Percentiles rank a stretch among this genome's conserved stretches.
These are phyloP conservation scores for Nannobrachium achirus DNA, from an alignment of 2,113 vertebrate species.

Conservation along the genomic window DNA sequence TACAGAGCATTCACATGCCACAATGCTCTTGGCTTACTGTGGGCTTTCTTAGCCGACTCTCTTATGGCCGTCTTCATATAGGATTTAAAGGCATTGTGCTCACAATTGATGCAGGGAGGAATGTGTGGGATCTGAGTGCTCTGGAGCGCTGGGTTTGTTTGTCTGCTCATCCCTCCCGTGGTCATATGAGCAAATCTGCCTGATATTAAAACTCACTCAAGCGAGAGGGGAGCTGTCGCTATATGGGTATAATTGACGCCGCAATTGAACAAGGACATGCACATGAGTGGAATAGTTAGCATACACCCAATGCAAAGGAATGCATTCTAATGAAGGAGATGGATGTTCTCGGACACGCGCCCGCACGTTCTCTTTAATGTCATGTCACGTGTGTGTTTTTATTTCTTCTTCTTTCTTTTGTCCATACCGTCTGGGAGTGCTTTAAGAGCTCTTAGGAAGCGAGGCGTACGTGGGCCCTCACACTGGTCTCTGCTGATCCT, in stretches of 20 bases:
- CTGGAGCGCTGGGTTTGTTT: conserved; percentile 40
- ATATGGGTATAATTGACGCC: conserved; percentile 52
- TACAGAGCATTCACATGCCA: conserved; percentile 53
- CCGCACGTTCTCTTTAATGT: neutral
- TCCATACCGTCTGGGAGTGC: conserved; percentile 22
- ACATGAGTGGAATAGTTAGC: conserved; percentile 32
- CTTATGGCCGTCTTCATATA: conserved; percentile 50
- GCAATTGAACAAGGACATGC: conserved; percentile 35
- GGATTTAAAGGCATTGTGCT: conserved; percentile 54
- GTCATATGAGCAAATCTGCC: conserved; percentile 17
- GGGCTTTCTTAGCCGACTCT: conserved; percentile 52
- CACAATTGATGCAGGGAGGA: conserved; percentile 26
- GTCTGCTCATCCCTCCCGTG: conserved; percentile 22
- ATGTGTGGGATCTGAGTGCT: conserved; percentile 36
- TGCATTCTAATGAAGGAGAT: conserved; percentile 19
- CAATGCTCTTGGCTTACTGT: conserved; percentile 53
- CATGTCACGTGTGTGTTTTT: conserved; percentile 47
- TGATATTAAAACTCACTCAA: conserved; percentile 37
- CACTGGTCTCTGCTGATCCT: neutral
- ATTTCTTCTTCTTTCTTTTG: conserved; percentile 8
- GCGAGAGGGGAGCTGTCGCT: conserved; percentile 14
- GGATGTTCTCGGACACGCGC: conserved; percentile 17
- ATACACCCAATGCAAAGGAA: conserved; percentile 45
- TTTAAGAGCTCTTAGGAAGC: conserved; percentile 3
- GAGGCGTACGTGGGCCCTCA: no score